A percentile compares a stretch with the other conserved stretches of the same genome.
These are phyloP conservation scores for Flexamia atlantica DNA, from an alignment of 2,888 invertebrate species.

Conservation along the genomic window DNA sequence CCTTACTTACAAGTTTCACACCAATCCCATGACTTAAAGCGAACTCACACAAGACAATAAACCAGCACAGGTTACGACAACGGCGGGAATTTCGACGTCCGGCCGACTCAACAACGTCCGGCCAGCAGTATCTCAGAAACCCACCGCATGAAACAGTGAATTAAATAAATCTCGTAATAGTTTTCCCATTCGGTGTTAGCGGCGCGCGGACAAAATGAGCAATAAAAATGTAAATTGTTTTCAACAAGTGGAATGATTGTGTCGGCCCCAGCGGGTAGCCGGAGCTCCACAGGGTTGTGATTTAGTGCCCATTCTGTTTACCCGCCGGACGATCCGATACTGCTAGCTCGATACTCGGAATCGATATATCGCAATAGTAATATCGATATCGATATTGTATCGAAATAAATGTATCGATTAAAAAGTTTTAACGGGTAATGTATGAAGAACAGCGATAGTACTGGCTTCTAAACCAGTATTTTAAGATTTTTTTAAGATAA, in stretches of 20 bases:
- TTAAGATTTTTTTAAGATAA: too few relatives aligned
- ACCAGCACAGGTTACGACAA: neutral
- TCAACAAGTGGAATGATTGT: constrained; percentile 63
- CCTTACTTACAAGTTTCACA: too few relatives aligned
- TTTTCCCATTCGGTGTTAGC: constrained; percentile 61
- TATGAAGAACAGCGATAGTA: too few relatives aligned
- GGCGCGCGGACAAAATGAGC: constrained; percentile 60
- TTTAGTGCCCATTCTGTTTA: constrained; percentile 59
- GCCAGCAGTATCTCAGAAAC: neutral
- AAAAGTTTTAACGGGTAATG: too few relatives aligned
- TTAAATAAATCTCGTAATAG: constrained; percentile 60
- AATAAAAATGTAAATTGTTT: constrained; percentile 67
- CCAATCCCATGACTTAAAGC: too few relatives aligned
- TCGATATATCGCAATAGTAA: too few relatives aligned
- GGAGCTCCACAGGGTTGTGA: constrained; percentile 51
- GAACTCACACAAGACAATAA: neutral
- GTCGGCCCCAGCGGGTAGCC: constrained; percentile 59
- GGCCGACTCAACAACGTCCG: constrained; percentile 26
- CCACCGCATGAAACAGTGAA: constrained; percentile 40
- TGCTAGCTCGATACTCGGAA: constrained; percentile 18
- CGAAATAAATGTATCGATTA: too few relatives aligned
- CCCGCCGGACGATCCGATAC: constrained; percentile 36
- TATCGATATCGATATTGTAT: too few relatives aligned
- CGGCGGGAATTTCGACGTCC: neutral
- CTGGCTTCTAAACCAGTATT: too few relatives aligned